Evolutionary conservation across 2,888 invertebrate genomes (phyloP).

Genomic region (Rhagium mordax): DNA sequence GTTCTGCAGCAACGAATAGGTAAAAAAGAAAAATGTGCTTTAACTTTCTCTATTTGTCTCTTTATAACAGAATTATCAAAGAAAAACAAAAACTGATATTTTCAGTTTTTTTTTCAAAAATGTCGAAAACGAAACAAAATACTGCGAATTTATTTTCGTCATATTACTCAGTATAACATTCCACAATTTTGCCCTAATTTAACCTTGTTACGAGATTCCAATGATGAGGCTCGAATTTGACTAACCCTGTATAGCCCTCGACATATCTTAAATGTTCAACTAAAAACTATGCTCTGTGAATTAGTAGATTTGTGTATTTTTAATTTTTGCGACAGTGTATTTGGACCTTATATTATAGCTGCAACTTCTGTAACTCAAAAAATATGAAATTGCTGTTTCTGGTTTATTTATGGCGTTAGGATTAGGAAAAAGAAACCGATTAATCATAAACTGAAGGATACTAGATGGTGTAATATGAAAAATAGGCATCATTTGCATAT

Average conservation of each 20-base stretch:
- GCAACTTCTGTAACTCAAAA: not conserved
- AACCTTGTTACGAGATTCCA: no score
- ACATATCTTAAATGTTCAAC: not conserved
- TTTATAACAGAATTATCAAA: no score
- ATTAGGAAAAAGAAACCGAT: not conserved
- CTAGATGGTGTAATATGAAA: not conserved
- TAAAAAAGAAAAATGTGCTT: no score
- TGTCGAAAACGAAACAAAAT: no score
- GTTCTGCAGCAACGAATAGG: no score
- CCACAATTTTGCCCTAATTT: no score
- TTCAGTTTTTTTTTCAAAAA: no score
- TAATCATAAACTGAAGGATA: not conserved
- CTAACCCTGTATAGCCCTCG: not conserved
- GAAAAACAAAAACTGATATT: no score
- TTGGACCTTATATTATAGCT: not conserved
- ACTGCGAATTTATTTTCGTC: no score
- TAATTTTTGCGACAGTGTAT: not conserved
- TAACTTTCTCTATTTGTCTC: no score
- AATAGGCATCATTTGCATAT: not conserved
- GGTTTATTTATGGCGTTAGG: not conserved
- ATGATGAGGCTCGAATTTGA: no score
- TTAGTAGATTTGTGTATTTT: not conserved
- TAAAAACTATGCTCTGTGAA: not conserved
- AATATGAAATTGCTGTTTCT: not conserved
- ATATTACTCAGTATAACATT: no score